These are phyloP conservation scores for Camponotus pennsylvanicus DNA, from an alignment of 1,140 invertebrate genomes.

Conservation along the genomic window DNA sequence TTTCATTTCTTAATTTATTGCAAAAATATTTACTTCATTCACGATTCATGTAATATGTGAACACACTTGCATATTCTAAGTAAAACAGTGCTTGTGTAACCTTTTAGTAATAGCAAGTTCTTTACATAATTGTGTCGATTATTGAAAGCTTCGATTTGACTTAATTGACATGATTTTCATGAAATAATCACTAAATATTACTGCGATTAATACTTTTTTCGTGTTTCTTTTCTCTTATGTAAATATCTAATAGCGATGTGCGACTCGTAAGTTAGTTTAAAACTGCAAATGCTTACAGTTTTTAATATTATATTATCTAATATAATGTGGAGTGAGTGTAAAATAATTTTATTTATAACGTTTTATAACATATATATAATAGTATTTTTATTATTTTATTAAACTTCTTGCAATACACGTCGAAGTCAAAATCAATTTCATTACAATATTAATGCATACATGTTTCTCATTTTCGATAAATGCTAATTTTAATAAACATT, in stretches of 20 bases:
- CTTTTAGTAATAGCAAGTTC: neutral
- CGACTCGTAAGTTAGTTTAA: neutral
- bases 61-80: neutral
- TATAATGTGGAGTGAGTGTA: neutral
- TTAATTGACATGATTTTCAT: slow-evolving; percentile 9
- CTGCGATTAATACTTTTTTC: slow-evolving; percentile 1
- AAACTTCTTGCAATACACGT: neutral
- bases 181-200: slow-evolving; percentile 5
- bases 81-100: slow-evolving; percentile 7
- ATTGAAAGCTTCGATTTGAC: slow-evolving; percentile 41
- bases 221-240: neutral
- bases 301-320: neutral
- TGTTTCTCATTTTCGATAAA: neutral
- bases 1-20: neutral
- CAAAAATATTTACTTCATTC: neutral
- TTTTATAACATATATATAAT: neutral
- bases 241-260: neutral
- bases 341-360: neutral
- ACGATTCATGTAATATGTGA: neutral
- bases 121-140: slow-evolving; percentile 36
- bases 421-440: neutral
- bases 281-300: neutral
- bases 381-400: slow-evolving; percentile 5
- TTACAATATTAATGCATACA: neutral
- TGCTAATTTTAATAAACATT: neutral